A percentile compares a stretch with the other conserved stretches of the same genome.
Evolutionary conservation across 2,113 vertebrate genomes (phyloP).

Genomic region (Apaloderma vittatum): DNA sequence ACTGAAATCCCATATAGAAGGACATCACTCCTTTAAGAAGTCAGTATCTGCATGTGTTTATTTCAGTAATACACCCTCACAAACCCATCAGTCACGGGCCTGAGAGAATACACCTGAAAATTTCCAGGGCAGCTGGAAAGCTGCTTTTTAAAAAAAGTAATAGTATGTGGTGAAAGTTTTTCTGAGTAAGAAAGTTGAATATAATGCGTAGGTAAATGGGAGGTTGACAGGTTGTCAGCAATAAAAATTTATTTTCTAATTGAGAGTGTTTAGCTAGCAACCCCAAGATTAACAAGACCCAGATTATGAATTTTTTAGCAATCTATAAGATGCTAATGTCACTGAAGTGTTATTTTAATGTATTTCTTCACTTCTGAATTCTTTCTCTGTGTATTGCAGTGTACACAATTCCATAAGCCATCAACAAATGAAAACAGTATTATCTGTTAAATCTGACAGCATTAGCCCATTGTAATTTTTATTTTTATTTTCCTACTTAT

Average conservation of each 20-base stretch:
- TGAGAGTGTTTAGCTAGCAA: background rate
- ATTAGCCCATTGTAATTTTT: background rate
- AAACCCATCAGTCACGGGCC: background rate
- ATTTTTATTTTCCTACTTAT: background rate
- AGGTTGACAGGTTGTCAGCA: background rate
- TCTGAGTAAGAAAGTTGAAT: background rate
- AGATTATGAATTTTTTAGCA: background rate
- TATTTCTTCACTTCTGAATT: background rate
- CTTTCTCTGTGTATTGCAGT: background rate
- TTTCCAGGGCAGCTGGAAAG: background rate
- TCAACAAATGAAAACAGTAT: background rate
- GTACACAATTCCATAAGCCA: background rate
- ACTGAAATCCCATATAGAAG: conserved; percentile 14
- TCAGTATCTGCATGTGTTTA: background rate
- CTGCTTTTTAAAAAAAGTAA: background rate
- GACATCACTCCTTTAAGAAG: conserved; percentile 6
- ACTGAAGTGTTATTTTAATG: background rate
- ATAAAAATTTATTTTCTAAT: background rate
- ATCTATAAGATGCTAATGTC: background rate
- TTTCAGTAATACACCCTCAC: background rate
- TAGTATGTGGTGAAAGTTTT: background rate
- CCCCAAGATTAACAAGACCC: background rate
- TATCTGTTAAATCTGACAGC: background rate
- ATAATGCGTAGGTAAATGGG: background rate
- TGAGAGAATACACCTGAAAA: background rate